phyloP scores from a whole-genome alignment of 64 coral and sea anemone genomes.

The Orbicella faveolata region DNA sequence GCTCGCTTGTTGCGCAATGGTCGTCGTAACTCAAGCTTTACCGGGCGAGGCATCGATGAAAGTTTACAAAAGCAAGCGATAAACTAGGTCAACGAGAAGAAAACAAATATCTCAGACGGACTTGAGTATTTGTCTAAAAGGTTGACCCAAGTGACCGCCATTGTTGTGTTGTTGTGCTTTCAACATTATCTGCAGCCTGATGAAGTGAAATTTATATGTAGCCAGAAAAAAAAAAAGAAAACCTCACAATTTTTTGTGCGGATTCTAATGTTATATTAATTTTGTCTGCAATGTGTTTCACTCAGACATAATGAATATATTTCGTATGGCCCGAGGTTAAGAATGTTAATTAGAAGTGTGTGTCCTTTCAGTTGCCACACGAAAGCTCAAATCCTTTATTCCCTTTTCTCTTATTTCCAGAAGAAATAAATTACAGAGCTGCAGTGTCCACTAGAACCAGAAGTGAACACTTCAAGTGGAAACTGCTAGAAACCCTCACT shows the following conservation, averaged over 20 bases:
- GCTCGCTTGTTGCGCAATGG: not conserved
- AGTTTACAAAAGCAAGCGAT: conserved; percentile 13
- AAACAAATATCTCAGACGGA: conserved; percentile 27
- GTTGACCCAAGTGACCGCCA: conserved; percentile 34
- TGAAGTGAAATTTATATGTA: not conserved
- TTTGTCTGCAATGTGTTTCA: not conserved
- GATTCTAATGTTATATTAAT: not conserved
- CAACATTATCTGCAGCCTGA: not conserved
- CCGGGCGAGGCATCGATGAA: not conserved
- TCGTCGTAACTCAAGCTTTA: not conserved
- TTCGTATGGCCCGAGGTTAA: conserved; percentile 20
- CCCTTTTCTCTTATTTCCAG: not conserved
- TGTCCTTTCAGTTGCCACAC: not conserved
- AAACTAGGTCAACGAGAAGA: conserved; percentile 28
- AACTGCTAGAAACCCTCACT: no score
- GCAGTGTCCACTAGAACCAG: not conserved
- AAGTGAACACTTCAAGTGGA: not conserved
- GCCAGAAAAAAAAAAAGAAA: not conserved
- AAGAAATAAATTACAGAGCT: not conserved
- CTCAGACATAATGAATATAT: not conserved
- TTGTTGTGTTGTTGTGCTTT: conserved; percentile 10
- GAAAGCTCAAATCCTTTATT: not conserved
- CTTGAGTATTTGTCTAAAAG: conserved; percentile 38
- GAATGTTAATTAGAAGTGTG: conserved; percentile 13
- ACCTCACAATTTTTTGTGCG: not conserved